Evolutionary conservation across 2,888 invertebrate genomes (phyloP).

Genomic region (Latrodectus elegans): DNA sequence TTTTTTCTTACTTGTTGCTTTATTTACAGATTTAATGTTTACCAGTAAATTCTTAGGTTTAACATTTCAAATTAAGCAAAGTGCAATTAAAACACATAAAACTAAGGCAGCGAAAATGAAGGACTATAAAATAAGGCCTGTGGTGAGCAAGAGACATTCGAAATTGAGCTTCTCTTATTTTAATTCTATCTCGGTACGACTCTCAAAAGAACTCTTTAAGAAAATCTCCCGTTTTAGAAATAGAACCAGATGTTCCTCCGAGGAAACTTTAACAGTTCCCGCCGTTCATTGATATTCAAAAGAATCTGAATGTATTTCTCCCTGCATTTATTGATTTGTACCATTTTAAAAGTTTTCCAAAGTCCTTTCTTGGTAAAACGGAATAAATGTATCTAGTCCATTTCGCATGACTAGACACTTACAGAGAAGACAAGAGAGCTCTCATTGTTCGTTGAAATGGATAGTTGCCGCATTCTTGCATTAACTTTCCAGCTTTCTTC

Average conservation of each 20-base stretch:
- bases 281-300: constrained; percentile 47
- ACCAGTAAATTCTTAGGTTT: too few species aligned
- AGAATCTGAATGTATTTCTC: constrained; percentile 27
- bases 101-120: too few species aligned
- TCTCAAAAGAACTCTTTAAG: too few species aligned
- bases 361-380: constrained; percentile 15
- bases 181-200: too few species aligned
- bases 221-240: neutral
- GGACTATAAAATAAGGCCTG: too few species aligned
- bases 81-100: too few species aligned
- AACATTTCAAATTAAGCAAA: too few species aligned
- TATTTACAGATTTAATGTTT: too few species aligned
- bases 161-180: too few species aligned
- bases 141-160: too few species aligned
- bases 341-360: constrained; percentile 36
- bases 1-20: too few species aligned
- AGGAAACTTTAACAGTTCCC: neutral
- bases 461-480: neutral
- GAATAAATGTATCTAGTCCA: constrained; percentile 9
- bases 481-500: neutral
- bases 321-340: constrained; percentile 32
- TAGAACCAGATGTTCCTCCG: neutral
- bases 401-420: neutral
- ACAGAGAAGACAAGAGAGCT: constrained; percentile 16
- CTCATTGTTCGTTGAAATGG: constrained; percentile 18